Evolutionary conservation across 1,140 invertebrate species (phyloP).

Genomic region (Hypsibius dujardini): DNA sequence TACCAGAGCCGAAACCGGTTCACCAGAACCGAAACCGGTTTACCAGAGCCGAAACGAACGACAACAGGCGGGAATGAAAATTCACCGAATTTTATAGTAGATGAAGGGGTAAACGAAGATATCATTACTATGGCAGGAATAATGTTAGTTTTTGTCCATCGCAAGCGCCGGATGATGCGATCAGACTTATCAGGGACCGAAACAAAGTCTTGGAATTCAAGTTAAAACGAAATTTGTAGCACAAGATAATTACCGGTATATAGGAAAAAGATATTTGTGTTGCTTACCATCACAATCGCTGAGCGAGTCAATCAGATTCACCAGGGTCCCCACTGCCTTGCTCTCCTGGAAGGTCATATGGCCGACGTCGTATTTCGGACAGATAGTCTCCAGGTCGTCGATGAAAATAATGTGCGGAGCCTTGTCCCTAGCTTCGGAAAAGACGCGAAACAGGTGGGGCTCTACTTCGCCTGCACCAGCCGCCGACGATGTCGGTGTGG

Average conservation of each 20-base stretch:
- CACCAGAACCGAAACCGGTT: too few species aligned
- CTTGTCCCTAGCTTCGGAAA: conserved; percentile 21
- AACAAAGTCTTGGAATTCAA: too few species aligned
- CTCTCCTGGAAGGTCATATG: conserved; percentile 19
- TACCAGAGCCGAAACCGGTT: too few species aligned
- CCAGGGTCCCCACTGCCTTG: conserved; percentile 40
- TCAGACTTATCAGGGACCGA: too few species aligned
- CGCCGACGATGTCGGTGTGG: conserved; percentile 13
- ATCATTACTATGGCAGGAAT: too few species aligned
- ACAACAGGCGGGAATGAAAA: too few species aligned
- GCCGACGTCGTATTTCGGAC: conserved; percentile 39
- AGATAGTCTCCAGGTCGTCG: conserved; percentile 58
- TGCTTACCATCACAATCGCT: conserved; percentile 20
- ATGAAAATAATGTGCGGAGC: conserved; percentile 51
- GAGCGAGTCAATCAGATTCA: conserved; percentile 47
- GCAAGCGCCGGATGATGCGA: too few species aligned
- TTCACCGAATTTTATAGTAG: too few species aligned
- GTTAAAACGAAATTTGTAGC: too few species aligned
- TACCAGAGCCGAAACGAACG: too few species aligned
- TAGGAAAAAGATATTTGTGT: neutral
- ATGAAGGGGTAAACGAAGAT: too few species aligned
- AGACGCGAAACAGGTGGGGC: conserved; percentile 19
- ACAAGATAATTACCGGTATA: neutral
- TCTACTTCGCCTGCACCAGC: conserved; percentile 22
- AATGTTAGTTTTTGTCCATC: too few species aligned